Conservation (phyloP, 1,140 invertebrate genomes). For the Drosophila ficusphila region DNA sequence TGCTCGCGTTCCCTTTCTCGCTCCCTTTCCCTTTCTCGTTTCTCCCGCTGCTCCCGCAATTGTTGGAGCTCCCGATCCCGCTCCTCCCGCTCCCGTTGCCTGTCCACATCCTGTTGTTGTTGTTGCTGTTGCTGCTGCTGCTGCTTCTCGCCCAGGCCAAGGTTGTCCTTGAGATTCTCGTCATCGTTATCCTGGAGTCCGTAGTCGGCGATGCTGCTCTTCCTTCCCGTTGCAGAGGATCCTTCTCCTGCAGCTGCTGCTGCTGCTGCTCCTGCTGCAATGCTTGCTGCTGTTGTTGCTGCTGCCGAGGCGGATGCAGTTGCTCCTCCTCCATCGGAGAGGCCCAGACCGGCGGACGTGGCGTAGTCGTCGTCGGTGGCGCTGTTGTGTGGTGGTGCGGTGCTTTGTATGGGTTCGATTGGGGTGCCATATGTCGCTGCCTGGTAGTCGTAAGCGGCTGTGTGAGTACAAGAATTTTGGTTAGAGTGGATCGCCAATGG, state of each 20-base stretch:
- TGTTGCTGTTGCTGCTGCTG: conserved; percentile 55
- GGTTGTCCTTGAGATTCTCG: conserved; percentile 84
- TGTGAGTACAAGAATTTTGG: conserved; percentile 65
- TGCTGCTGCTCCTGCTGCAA: conserved; percentile 36
- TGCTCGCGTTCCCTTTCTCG: conserved; percentile 36
- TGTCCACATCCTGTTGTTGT: conserved; percentile 31
- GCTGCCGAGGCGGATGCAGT: conserved; percentile 19
- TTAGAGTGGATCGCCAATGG: conserved; percentile 67
- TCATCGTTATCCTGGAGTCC: conserved; percentile 82
- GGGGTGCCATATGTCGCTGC: conserved; percentile 80
- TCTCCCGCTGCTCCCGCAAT: conserved; percentile 55
- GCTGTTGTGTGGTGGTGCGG: conserved; percentile 69
- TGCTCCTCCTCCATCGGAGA: conserved; percentile 28
- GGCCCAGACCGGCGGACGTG: conserved; percentile 20
- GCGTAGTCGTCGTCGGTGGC: conserved; percentile 64
- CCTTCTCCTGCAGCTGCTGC: conserved; percentile 13
- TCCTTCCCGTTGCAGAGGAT: conserved; percentile 38
- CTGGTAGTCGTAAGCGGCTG: conserved; percentile 83
- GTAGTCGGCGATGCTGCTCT: conserved; percentile 62
- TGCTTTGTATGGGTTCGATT: conserved; percentile 76
- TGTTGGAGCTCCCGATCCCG: conserved; percentile 60
- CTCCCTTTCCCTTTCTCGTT: conserved; percentile 52
- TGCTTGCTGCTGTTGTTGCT: conserved; percentile 25
- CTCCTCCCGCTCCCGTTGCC: conserved; percentile 53
- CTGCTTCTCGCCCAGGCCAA: conserved; percentile 81